Conservation (phyloP, 2,797 vertebrate genomes). For the Chlorospingus semifuscus region DNA sequence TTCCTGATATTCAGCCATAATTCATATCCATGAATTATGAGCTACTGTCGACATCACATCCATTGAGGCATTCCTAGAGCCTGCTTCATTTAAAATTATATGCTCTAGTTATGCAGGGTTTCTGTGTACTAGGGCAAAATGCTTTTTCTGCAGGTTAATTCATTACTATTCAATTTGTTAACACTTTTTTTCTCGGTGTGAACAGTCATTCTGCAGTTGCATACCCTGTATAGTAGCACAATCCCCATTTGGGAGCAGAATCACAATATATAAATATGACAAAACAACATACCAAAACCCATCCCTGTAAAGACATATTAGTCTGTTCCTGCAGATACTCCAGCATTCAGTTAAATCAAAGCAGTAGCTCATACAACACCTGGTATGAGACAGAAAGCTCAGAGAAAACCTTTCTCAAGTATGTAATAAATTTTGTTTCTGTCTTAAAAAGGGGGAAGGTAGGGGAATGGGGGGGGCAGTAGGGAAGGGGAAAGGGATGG, state of each 20-base stretch:
- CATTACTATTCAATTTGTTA: constrained; percentile 68
- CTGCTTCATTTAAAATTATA: constrained; percentile 69
- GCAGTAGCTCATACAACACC: constrained; percentile 34
- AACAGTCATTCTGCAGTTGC: constrained; percentile 40
- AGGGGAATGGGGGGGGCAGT: not conserved
- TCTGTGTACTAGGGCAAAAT: constrained; percentile 63
- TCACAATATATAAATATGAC: constrained; percentile 50
- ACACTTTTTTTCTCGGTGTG: constrained; percentile 43
- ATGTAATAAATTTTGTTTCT: not conserved
- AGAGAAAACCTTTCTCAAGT: not conserved
- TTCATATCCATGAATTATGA: constrained; percentile 69
- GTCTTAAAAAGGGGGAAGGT: not conserved
- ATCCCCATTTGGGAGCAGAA: constrained; percentile 16
- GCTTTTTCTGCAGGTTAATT: constrained; percentile 68
- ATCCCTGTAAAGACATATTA: not conserved
- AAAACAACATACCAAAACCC: constrained; percentile 29
- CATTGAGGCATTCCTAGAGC: constrained; percentile 59
- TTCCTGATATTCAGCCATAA: constrained; percentile 67
- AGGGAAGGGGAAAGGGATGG: not conserved
- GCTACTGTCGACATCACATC: constrained; percentile 64
- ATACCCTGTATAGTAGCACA: constrained; percentile 12
- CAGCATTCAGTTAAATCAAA: constrained; percentile 37
- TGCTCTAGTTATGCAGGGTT: constrained; percentile 68
- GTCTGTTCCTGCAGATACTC: constrained; percentile 2
- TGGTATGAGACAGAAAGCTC: constrained; percentile 25